A percentile compares a stretch with the other conserved stretches of the same genome.
These are phyloP conservation scores for Pogonomyrmex barbatus DNA, from an alignment of 1,140 invertebrate genomes.

Conservation along the genomic window DNA sequence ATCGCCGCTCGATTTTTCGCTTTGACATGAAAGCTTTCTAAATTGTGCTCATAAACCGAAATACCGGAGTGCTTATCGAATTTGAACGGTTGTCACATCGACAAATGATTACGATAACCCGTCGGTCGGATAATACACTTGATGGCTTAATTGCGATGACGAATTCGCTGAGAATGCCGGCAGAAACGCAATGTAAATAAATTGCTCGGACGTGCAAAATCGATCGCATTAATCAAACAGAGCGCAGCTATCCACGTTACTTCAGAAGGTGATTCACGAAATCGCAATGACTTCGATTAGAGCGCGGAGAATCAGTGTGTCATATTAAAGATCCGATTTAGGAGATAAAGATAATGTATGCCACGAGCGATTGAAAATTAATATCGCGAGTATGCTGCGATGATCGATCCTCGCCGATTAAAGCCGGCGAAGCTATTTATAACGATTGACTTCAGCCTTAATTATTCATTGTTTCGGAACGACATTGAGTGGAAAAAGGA, in stretches of 20 bases:
- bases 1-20: not conserved
- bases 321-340: not conserved
- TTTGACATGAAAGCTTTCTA: not conserved
- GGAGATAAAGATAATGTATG: not conserved
- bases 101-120: slow-evolving; percentile 28
- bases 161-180: slow-evolving; percentile 41
- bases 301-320: not conserved
- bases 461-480: slow-evolving; percentile 59
- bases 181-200: slow-evolving; percentile 16
- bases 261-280: not conserved
- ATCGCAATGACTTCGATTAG: not conserved
- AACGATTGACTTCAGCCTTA: slow-evolving; percentile 37
- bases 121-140: not conserved
- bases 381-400: not conserved
- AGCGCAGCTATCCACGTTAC: not conserved
- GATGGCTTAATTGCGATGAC: slow-evolving; percentile 38
- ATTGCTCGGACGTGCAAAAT: slow-evolving; percentile 1
- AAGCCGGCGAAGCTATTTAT: slow-evolving; percentile 41
- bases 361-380: slow-evolving; percentile 5
- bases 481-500: slow-evolving; percentile 48
- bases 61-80: slow-evolving; percentile 18
- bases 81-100: slow-evolving; percentile 18
- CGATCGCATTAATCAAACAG: not conserved
- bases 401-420: slow-evolving; percentile 16
- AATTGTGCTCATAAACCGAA: not conserved